Evolutionary conservation across 1,140 invertebrate genomes (phyloP).

Genomic region (Neodiprion pinetum): DNA sequence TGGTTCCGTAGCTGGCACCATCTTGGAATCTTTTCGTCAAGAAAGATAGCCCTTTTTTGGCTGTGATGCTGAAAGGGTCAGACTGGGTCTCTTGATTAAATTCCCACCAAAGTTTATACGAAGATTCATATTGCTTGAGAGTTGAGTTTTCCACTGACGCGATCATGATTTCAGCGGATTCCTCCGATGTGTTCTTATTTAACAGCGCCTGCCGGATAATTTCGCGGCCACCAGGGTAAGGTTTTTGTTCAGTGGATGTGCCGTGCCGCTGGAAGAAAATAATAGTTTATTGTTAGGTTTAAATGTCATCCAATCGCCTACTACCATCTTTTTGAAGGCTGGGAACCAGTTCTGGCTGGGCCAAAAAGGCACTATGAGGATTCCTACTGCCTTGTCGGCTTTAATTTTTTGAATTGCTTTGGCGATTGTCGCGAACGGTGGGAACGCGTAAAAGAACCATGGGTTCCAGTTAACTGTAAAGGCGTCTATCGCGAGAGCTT

Average conservation of each 20-base stretch:
- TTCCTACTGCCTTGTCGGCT: constrained; percentile 23
- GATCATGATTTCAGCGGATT: constrained; percentile 16
- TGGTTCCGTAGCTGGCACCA: constrained; percentile 18
- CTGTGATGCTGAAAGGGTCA: constrained; percentile 4
- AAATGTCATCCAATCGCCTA: too few species aligned
- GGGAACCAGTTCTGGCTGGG: constrained; percentile 25
- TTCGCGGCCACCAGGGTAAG: constrained; percentile 18
- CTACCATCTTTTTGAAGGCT: not conserved
- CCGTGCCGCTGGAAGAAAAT: constrained; percentile 15
- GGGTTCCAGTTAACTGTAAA: constrained; percentile 40
- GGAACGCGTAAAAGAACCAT: constrained; percentile 40
- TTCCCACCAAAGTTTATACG: constrained; percentile 16
- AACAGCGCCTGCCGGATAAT: constrained; percentile 12
- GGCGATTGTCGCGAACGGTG: constrained; percentile 36
- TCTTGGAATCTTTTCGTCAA: constrained; percentile 11
- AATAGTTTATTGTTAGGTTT: constrained; percentile 15
- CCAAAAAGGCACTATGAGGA: constrained; percentile 24
- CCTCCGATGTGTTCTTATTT: constrained; percentile 8
- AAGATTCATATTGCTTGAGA: constrained; percentile 22
- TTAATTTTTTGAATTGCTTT: constrained; percentile 33
- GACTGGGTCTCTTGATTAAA: constrained; percentile 9
- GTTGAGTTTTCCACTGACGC: constrained; percentile 20
- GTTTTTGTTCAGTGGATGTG: not conserved
- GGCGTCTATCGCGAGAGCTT: constrained; percentile 33
- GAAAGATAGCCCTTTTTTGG: constrained; percentile 15